These are phyloP conservation scores for Psammodynastes pulverulentus DNA, from an alignment of 2,113 vertebrate genomes.

Conservation along the genomic window DNA sequence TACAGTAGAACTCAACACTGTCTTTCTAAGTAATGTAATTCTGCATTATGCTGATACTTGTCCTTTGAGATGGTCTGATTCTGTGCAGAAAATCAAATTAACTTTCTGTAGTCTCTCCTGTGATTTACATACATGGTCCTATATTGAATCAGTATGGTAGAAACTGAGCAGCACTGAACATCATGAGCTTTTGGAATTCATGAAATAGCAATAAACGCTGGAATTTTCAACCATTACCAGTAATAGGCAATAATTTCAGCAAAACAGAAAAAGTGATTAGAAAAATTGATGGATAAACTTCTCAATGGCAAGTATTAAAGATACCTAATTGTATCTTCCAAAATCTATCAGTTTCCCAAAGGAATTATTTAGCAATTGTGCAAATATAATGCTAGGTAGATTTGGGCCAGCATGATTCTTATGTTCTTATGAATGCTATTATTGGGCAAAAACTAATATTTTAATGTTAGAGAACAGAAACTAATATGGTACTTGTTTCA, in stretches of 20 bases:
- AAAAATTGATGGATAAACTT: neutral
- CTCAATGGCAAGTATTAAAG: neutral
- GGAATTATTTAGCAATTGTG: neutral
- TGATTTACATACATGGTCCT: neutral
- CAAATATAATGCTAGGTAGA: neutral
- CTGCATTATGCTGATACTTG: accelerated
- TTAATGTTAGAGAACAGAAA: slow-evolving; percentile 3
- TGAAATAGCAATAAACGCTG: neutral
- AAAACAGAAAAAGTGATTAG: neutral
- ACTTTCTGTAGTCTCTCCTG: neutral
- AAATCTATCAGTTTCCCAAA: neutral
- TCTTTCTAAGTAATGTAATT: neutral
- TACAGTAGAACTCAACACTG: neutral
- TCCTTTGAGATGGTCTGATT: neutral
- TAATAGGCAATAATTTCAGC: neutral
- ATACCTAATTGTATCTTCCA: neutral
- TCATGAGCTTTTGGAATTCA: slow-evolving; percentile 4
- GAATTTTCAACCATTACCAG: neutral
- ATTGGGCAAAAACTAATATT: neutral
- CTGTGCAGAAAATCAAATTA: neutral
- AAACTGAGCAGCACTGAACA: neutral
- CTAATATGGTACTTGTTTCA: neutral
- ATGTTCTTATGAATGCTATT: neutral
- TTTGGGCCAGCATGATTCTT: neutral
- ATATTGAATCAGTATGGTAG: neutral